phyloP scores from a whole-genome alignment of 2,888 invertebrate species.

The Balanococcus diminutus region DNA sequence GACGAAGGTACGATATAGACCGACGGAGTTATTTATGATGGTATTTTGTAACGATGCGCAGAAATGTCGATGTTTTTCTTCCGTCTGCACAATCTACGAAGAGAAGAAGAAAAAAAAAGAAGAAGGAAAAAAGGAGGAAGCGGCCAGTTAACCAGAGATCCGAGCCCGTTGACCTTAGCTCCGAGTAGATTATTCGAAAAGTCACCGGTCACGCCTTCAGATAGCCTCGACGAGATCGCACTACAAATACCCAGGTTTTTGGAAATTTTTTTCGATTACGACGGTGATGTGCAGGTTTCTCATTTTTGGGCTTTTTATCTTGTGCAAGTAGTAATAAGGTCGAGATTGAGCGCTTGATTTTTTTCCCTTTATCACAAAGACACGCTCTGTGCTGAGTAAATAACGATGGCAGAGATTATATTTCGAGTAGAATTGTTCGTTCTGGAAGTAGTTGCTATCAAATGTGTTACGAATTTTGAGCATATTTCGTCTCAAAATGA shows the following conservation, averaged over 20 bases:
- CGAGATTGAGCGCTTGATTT: too few relatives aligned
- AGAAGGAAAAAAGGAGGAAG: slow-evolving; percentile 58
- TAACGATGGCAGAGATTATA: too few relatives aligned
- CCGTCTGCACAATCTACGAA: slow-evolving; percentile 87
- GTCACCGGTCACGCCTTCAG: slow-evolving; percentile 81
- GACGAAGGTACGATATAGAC: background rate
- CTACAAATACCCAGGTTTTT: slow-evolving; percentile 87
- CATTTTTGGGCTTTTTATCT: background rate
- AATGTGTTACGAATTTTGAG: background rate
- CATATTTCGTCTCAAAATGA: background rate
- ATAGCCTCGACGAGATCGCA: slow-evolving; percentile 90
- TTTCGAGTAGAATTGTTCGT: background rate
- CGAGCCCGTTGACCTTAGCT: slow-evolving; percentile 70
- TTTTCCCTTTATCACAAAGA: background rate
- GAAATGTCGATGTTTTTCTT: slow-evolving; percentile 94
- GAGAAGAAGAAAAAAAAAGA: slow-evolving; percentile 79
- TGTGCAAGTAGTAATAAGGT: too few relatives aligned
- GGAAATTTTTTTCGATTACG: slow-evolving; percentile 57
- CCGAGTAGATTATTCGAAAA: slow-evolving; percentile 84
- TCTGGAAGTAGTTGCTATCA: background rate
- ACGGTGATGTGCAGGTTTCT: background rate
- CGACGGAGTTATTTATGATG: background rate
- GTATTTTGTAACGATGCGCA: slow-evolving; percentile 30
- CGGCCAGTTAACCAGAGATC: slow-evolving; percentile 62
- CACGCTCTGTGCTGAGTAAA: background rate